Evolutionary conservation across 2,888 invertebrate species (phyloP).

Genomic region (Tupiocoris notatus): DNA sequence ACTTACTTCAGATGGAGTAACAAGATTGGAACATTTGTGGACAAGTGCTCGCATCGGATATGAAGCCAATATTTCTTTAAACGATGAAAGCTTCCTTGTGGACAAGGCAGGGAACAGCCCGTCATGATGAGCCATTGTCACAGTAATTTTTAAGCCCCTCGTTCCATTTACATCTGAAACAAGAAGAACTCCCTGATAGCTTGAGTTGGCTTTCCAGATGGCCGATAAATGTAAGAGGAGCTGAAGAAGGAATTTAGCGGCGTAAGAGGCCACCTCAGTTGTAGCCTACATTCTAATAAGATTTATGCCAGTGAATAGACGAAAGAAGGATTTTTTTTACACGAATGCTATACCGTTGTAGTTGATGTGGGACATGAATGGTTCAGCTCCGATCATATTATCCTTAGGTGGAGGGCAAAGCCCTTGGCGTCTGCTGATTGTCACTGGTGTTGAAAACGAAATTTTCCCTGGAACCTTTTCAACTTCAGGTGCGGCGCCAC

Average conservation of each 20-base stretch:
- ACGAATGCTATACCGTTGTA: conserved; percentile 40
- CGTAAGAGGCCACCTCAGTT: too few species aligned
- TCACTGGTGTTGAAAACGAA: conserved; percentile 21
- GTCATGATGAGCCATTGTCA: conserved; percentile 41
- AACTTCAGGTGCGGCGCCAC: conserved; percentile 30
- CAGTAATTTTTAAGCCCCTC: conserved; percentile 25
- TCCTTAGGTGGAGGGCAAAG: conserved; percentile 37
- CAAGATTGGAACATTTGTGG: conserved; percentile 45
- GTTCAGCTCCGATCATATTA: conserved; percentile 44
- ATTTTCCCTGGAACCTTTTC: conserved; percentile 27
- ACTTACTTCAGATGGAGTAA: conserved; percentile 35
- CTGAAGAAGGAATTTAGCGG: too few species aligned
- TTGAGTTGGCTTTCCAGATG: neutral
- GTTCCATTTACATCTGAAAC: conserved; percentile 27
- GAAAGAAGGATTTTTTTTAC: too few species aligned
- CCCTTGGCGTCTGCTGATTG: conserved; percentile 30
- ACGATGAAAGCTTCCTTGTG: conserved; percentile 27
- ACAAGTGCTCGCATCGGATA: conserved; percentile 30
- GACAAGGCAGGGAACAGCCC: conserved; percentile 43
- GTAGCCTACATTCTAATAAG: too few species aligned
- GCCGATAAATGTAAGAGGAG: too few species aligned
- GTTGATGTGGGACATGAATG: conserved; percentile 42
- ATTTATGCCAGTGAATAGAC: too few species aligned
- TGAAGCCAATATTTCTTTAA: conserved; percentile 26
- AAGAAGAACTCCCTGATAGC: neutral